Evolutionary conservation across 1,140 invertebrate species (phyloP), one percentile per base, ranked within the genome.

Genomic region (Medauroidea extradentata): DNA sequence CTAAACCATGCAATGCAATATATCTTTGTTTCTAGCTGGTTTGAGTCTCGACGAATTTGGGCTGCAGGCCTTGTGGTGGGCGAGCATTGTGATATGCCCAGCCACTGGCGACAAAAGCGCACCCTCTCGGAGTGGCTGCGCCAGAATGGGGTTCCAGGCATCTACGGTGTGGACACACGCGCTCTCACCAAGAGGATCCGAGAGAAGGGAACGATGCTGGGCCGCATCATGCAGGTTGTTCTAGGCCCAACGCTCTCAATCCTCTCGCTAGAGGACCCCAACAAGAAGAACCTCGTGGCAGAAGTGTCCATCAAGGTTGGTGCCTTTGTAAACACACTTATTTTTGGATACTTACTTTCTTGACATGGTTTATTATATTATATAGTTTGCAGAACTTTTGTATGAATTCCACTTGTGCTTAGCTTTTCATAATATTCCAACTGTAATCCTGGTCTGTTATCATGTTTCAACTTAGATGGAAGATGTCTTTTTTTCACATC

Each of bases 1-100:
- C n/a, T n/a, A n/a, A n/a, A n/a, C n/a, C n/a, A n/a, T n/a, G n/a
- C n/a, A n/a, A n/a, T n/a, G n/a, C n/a, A n/a, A n/a, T n/a, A n/a
- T n/a, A n/a, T n/a, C n/a, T 60, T 14, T 51, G 57, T 66, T 76
- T 77, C 0, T 69, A 90, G 88, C 65, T 92, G 85, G 81, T 96
- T 98, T 72, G 98, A 99, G 75, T 98, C 96, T 0, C 69, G 81
- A 21, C 85, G 85, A 58, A 94, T 99, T 52, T 98, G 97, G 89
- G 87, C 91, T 18, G 82, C 90, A n/a, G 97, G 85, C 2, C 76
- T 99, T 23, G 88, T 99, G 65, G 91, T 99, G 19, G 93, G 91
- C 0, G 94, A 99, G 75, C 74, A 91, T 8, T 93, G 91, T 69
- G 85, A 89, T 14, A 78, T 80, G 2, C 93, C 94, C 7, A 94